Evolutionary conservation across 2,113 vertebrate genomes (phyloP).

Genomic region (Cynopterus brachyotis): DNA sequence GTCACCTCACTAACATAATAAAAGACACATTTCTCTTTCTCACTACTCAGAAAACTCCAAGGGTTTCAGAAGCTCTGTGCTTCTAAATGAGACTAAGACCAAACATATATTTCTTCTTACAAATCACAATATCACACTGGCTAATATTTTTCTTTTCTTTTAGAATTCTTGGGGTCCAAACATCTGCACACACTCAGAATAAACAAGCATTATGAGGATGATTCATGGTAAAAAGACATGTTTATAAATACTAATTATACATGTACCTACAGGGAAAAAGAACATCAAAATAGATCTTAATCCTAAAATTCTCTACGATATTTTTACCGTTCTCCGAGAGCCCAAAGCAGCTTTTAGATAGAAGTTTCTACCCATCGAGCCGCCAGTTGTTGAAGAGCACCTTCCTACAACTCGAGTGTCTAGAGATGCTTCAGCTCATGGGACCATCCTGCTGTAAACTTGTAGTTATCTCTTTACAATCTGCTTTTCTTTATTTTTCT

Average conservation of each 20-base stretch:
- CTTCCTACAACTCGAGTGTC: not conserved
- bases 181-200: not conserved
- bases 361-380: not conserved
- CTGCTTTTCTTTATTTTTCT: not conserved
- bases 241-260: not conserved
- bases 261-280: not conserved
- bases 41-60: not conserved
- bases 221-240: not conserved
- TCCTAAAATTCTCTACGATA: not conserved
- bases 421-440: not conserved
- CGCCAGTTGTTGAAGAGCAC: not conserved
- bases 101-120: not conserved
- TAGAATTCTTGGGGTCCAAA: not conserved
- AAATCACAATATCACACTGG: not conserved
- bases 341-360: not conserved
- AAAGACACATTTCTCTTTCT: not conserved
- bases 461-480: not conserved
- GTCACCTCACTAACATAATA: not conserved
- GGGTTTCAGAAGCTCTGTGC: not conserved
- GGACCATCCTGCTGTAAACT: not conserved
- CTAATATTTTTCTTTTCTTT: not conserved
- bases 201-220: not conserved
- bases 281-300: not conserved
- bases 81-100: not conserved
- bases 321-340: not conserved